Conservation (phyloP, 2,888 invertebrate species). For the Thymelicus lineola region DNA sequence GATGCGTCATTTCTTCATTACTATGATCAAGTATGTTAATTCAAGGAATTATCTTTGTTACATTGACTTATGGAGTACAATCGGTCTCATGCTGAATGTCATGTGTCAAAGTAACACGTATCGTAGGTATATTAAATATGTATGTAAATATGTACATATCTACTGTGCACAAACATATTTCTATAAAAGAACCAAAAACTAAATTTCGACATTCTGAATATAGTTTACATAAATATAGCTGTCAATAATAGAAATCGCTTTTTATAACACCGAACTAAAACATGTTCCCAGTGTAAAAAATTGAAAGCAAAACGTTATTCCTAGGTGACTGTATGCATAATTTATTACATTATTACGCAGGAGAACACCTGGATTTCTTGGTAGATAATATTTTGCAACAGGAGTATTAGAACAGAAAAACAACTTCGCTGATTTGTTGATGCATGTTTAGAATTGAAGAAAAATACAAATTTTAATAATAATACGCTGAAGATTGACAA, state of each 20-base stretch:
- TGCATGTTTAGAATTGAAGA: neutral
- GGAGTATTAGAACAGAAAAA: neutral
- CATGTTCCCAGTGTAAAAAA: neutral
- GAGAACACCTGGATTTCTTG: conserved; percentile 2
- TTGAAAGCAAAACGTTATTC: neutral
- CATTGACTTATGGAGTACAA: conserved; percentile 6
- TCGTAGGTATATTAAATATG: no score
- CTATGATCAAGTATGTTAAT: conserved; percentile 6
- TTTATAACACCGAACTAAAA: neutral
- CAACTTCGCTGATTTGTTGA: neutral
- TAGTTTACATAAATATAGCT: no score
- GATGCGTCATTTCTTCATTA: conserved; percentile 13
- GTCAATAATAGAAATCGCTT: no score
- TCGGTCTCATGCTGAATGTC: neutral
- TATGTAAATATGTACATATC: neutral
- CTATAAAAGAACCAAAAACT: no score
- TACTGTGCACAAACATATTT: neutral
- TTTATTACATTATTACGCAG: neutral
- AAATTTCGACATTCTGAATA: no score
- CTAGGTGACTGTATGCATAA: neutral
- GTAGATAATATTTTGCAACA: conserved; percentile 16
- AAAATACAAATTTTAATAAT: neutral
- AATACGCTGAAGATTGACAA: no score
- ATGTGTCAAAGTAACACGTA: neutral
- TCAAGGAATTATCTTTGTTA: neutral